A percentile compares a stretch with the other conserved stretches of the same genome.
Conservation (phyloP, 1,140 invertebrate genomes). For the Pogonomyrmex californicus region DNA sequence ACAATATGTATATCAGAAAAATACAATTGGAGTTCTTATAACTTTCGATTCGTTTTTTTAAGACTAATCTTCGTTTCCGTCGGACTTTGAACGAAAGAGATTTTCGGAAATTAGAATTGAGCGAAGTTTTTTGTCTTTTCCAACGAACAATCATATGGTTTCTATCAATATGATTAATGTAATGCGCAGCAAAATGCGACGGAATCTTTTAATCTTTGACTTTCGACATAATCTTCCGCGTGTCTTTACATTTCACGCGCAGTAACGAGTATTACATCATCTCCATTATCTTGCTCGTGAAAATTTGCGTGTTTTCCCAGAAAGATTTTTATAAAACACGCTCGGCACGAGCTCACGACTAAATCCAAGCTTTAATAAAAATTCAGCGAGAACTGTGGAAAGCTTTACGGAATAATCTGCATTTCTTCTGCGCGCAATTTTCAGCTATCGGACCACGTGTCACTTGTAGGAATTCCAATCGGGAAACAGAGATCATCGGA, state of each 20-base stretch:
- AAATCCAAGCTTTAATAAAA: no score
- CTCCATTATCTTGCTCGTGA: background rate
- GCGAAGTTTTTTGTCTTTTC: background rate
- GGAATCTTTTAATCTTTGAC: background rate
- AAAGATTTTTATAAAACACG: slow-evolving; percentile 8
- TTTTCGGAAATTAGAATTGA: background rate
- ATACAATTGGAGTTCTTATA: background rate
- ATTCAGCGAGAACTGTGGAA: no score
- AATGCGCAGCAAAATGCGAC: background rate
- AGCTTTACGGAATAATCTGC: background rate
- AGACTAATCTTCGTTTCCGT: background rate
- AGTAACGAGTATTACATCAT: slow-evolving; percentile 14
- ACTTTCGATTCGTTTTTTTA: background rate
- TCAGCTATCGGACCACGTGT: background rate
- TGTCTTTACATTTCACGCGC: background rate
- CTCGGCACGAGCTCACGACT: background rate
- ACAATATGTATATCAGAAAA: background rate
- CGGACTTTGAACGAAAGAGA: background rate
- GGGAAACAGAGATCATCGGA: no score
- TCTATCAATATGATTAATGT: background rate
- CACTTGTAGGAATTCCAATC: no score
- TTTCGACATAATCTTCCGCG: background rate
- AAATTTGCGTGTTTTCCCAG: slow-evolving; percentile 7
- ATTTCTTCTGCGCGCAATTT: background rate
- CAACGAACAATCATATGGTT: background rate